These are phyloP conservation scores for Sus scrofa DNA, from an alignment of 2,113 vertebrate species.

Conservation along the genomic window DNA sequence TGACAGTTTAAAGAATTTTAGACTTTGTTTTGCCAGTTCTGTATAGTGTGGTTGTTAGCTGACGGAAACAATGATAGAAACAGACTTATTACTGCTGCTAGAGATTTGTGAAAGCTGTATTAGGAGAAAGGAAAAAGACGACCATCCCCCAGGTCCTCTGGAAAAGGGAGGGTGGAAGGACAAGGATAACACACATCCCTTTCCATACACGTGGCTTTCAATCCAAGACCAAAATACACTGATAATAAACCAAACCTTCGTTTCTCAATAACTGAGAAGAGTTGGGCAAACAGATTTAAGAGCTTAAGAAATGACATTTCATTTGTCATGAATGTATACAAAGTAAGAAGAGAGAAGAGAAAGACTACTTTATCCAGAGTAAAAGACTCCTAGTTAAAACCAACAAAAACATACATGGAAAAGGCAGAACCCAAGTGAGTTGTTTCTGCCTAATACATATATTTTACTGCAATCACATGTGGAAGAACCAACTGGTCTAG, in stretches of 20 bases:
- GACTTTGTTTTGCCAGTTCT: constrained; percentile 48
- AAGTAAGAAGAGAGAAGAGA: neutral
- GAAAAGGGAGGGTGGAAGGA: neutral
- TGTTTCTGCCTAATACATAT: neutral
- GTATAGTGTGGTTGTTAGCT: neutral
- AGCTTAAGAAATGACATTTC: constrained; percentile 12
- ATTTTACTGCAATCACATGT: neutral
- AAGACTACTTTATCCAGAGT: neutral
- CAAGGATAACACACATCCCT: neutral
- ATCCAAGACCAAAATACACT: neutral
- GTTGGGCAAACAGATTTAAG: neutral
- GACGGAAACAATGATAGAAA: constrained; percentile 14
- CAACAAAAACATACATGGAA: neutral
- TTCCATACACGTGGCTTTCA: neutral
- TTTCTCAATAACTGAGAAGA: constrained; percentile 47
- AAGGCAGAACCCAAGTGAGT: neutral
- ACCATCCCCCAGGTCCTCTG: neutral
- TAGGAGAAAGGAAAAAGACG: neutral
- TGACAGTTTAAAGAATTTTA: constrained; percentile 6
- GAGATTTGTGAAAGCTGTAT: constrained; percentile 25
- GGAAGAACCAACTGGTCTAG: neutral
- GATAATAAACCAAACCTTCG: neutral
- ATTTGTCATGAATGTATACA: constrained; percentile 20
- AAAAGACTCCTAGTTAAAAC: constrained; percentile 2
- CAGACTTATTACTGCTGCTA: neutral